Evolutionary conservation across 2,888 invertebrate species (phyloP).

Genomic region (Thelaira solivaga): DNA sequence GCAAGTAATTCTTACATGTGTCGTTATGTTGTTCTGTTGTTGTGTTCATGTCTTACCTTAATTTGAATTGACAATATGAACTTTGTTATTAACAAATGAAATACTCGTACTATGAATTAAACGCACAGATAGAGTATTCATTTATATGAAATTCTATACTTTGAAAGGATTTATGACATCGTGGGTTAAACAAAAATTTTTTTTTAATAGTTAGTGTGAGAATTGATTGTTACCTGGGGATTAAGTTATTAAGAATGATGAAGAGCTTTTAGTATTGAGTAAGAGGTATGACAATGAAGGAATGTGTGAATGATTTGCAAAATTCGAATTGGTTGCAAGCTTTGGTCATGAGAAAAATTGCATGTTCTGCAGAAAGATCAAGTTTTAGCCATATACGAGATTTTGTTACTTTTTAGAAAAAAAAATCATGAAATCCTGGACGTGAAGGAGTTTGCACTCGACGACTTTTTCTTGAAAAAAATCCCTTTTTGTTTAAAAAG

Average conservation of each 20-base stretch:
- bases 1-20: neutral
- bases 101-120: neutral
- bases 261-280: conserved; percentile 15
- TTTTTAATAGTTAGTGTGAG: conserved; percentile 31
- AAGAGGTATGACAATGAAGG: neutral
- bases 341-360: too few relatives aligned
- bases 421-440: too few relatives aligned
- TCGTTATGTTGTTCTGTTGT: conserved; percentile 1
- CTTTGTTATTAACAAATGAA: conserved; percentile 42
- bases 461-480: too few relatives aligned
- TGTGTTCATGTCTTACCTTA: conserved; percentile 32
- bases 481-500: too few relatives aligned
- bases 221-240: neutral
- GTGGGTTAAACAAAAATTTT: conserved; percentile 8
- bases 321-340: too few relatives aligned
- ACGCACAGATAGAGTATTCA: neutral
- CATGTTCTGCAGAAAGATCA: too few relatives aligned
- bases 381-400: too few relatives aligned
- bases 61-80: conserved; percentile 50
- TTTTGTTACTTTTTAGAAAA: too few relatives aligned
- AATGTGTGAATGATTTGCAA: too few relatives aligned
- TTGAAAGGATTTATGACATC: conserved; percentile 53
- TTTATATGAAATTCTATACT: conserved; percentile 46
- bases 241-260: conserved; percentile 38
- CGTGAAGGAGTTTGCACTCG: too few relatives aligned